Percentiles rank a stretch among this genome's conserved stretches.
Evolutionary conservation across 1,140 invertebrate genomes (phyloP).

Genomic region (Caligus rogercresseyi): DNA sequence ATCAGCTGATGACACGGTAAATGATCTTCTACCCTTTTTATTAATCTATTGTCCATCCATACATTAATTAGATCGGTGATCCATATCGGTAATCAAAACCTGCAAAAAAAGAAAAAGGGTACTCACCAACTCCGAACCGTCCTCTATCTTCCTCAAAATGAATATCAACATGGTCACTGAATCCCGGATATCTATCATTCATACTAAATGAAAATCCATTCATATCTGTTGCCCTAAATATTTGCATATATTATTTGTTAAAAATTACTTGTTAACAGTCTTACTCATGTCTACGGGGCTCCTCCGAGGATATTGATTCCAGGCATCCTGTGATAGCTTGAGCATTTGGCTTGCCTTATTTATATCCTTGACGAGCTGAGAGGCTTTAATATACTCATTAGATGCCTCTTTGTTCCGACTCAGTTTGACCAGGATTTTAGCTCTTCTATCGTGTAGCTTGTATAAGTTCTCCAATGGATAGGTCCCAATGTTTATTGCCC

Average conservation of each 20-base stretch:
- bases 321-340: no score
- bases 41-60: no score
- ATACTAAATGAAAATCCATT: neutral
- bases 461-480: neutral
- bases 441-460: neutral
- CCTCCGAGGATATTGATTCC: no score
- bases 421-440: neutral
- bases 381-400: neutral
- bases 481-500: neutral
- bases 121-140: neutral
- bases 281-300: neutral
- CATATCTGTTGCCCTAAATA: neutral
- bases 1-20: no score
- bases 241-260: neutral
- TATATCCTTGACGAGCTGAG: neutral
- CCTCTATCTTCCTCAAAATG: neutral
- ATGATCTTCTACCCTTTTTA: no score
- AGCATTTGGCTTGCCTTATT: no score
- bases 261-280: neutral
- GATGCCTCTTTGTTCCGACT: neutral
- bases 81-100: no score
- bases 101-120: no score
- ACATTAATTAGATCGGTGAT: no score
- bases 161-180: neutral
- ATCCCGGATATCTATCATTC: neutral